These are phyloP conservation scores for Gryllus bimaculatus DNA, from an alignment of 1,140 invertebrate genomes.

Conservation along the genomic window DNA sequence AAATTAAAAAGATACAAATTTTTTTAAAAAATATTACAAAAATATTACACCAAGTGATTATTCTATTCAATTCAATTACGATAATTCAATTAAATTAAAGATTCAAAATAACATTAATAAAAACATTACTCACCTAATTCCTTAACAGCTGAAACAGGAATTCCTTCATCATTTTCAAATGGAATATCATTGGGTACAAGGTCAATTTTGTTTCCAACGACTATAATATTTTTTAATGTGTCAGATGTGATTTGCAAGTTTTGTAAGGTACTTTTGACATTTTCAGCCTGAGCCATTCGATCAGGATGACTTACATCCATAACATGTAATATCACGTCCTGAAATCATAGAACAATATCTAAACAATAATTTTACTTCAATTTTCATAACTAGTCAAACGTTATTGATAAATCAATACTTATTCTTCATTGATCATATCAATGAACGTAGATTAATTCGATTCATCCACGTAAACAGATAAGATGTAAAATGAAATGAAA, in stretches of 20 bases:
- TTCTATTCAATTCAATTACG: conserved; percentile 16
- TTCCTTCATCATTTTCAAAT: conserved; percentile 26
- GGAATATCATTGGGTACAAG: conserved; percentile 30
- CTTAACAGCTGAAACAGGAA: conserved; percentile 42
- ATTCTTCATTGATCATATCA: not conserved
- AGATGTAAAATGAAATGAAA: too few relatives aligned
- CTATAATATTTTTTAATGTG: conserved; percentile 53
- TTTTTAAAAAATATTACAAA: conserved; percentile 17
- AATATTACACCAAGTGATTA: conserved; percentile 18
- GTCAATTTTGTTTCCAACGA: conserved; percentile 78
- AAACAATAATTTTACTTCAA: not conserved
- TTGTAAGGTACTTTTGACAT: conserved; percentile 59
- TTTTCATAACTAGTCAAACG: not conserved
- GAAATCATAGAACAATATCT: conserved; percentile 25
- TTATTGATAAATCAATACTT: too few relatives aligned
- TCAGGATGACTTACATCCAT: conserved; percentile 76
- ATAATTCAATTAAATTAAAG: conserved; percentile 16
- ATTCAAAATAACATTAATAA: not conserved
- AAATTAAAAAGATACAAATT: conserved; percentile 19
- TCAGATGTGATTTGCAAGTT: conserved; percentile 42
- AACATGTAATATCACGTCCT: conserved; percentile 78
- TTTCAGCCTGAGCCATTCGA: conserved; percentile 52
- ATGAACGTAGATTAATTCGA: too few relatives aligned
- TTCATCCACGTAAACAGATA: too few relatives aligned
- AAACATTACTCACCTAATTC: conserved; percentile 34